Evolutionary conservation across 2,797 vertebrate species (phyloP).

Genomic region (Sebastes cheni): DNA sequence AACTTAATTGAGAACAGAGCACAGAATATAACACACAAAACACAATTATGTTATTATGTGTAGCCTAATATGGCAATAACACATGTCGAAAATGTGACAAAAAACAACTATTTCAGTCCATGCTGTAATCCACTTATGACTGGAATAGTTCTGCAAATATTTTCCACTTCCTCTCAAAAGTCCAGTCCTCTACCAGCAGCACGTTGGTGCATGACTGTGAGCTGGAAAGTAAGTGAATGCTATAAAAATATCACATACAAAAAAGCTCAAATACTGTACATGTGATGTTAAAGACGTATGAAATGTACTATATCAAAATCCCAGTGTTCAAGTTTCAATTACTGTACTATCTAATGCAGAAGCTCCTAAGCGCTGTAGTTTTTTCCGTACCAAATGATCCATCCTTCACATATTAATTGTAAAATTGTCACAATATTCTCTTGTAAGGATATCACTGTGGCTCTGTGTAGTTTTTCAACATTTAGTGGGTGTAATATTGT

Average conservation of each 20-base stretch:
- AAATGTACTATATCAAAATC: background rate
- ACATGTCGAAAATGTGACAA: conserved; percentile 33
- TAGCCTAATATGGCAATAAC: conserved; percentile 19
- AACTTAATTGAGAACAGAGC: conserved; percentile 40
- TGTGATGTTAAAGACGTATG: background rate
- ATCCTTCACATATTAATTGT: background rate
- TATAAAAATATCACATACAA: background rate
- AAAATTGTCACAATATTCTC: background rate
- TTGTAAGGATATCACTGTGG: background rate
- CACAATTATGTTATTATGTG: conserved; percentile 17
- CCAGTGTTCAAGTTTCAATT: background rate
- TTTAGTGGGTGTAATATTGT: background rate
- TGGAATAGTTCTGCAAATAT: conserved; percentile 45
- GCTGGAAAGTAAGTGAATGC: background rate
- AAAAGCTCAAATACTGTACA: background rate
- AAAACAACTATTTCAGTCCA: conserved; percentile 24
- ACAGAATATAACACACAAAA: conserved; percentile 1
- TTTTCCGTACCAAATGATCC: background rate
- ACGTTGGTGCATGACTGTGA: conserved; percentile 10
- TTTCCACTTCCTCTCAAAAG: conserved; percentile 57
- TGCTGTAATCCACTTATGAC: conserved; percentile 46
- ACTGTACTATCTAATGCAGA: background rate
- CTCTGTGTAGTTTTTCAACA: background rate
- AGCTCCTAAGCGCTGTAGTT: background rate
- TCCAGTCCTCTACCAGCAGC: conserved; percentile 16